A percentile compares a stretch with the other conserved stretches of the same genome.
Evolutionary conservation across 2,113 vertebrate genomes (phyloP).

Genomic region (Vulpes ferrilata): DNA sequence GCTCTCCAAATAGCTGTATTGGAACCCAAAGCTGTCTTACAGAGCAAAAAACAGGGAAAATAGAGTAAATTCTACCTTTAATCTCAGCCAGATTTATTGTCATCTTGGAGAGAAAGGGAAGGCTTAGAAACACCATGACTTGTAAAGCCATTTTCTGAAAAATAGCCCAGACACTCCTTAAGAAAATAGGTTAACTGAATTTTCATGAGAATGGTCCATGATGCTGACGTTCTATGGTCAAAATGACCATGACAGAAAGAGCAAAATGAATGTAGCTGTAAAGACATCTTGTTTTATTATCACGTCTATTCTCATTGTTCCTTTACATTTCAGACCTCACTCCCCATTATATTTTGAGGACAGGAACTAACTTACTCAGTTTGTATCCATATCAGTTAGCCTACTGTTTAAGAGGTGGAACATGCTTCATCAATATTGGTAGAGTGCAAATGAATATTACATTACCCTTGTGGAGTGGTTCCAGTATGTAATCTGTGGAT

Average conservation of each 20-base stretch:
- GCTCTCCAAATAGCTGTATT: neutral
- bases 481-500: neutral
- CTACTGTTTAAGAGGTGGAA: neutral
- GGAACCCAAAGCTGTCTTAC: neutral
- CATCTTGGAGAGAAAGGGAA: slow-evolving; percentile 21
- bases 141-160: slow-evolving; percentile 42
- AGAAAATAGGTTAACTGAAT: slow-evolving; percentile 64
- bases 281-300: neutral
- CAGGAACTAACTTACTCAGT: neutral
- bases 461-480: neutral
- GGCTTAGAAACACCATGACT: neutral
- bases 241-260: neutral
- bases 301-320: neutral
- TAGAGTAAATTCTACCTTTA: slow-evolving; percentile 37
- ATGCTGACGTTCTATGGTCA: neutral
- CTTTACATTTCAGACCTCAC: neutral
- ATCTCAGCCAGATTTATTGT: slow-evolving; percentile 14
- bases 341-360: neutral
- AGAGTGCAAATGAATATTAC: neutral
- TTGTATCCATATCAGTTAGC: neutral
- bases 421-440: neutral
- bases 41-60: neutral
- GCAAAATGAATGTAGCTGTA: neutral
- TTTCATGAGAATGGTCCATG: slow-evolving; percentile 62
- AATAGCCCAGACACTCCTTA: slow-evolving; percentile 14